A percentile compares a stretch with the other conserved stretches of the same genome.
Conservation (phyloP, 2,113 vertebrate genomes). For the Myotis lucifugus region DNA sequence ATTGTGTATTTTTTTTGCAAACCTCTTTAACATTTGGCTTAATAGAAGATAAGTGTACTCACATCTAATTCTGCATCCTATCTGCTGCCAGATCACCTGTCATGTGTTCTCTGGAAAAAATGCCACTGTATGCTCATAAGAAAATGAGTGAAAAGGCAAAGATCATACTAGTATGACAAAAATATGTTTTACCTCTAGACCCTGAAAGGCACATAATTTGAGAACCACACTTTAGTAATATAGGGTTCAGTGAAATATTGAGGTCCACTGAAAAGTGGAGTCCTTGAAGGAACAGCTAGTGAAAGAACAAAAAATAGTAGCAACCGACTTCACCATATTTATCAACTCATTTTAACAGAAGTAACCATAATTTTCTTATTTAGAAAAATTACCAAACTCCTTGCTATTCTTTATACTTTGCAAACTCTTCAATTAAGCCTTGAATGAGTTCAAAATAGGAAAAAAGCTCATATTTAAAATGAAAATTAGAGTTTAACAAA, state of each 20-base stretch:
- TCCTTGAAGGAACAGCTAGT: background rate
- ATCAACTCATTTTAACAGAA: background rate
- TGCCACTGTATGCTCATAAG: background rate
- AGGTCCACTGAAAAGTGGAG: background rate
- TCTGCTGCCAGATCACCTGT: background rate
- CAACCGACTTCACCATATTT: background rate
- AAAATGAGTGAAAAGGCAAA: background rate
- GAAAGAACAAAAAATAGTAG: background rate
- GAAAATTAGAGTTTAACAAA: background rate
- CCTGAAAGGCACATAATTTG: background rate
- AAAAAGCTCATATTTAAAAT: background rate
- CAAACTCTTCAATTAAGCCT: background rate
- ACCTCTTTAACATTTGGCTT: background rate
- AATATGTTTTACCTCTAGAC: background rate
- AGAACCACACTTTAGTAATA: background rate
- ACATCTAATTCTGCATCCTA: background rate
- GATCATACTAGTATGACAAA: background rate
- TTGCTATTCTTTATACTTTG: background rate
- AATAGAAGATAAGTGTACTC: background rate
- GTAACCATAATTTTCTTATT: background rate
- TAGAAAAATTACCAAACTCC: constrained; percentile 30
- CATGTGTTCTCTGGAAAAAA: background rate
- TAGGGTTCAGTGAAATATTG: background rate
- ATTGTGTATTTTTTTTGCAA: background rate
- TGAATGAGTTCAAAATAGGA: background rate